A percentile compares a stretch with the other conserved stretches of the same genome.
Conservation (phyloP, 2,113 vertebrate species). For the Malurus elegans region DNA sequence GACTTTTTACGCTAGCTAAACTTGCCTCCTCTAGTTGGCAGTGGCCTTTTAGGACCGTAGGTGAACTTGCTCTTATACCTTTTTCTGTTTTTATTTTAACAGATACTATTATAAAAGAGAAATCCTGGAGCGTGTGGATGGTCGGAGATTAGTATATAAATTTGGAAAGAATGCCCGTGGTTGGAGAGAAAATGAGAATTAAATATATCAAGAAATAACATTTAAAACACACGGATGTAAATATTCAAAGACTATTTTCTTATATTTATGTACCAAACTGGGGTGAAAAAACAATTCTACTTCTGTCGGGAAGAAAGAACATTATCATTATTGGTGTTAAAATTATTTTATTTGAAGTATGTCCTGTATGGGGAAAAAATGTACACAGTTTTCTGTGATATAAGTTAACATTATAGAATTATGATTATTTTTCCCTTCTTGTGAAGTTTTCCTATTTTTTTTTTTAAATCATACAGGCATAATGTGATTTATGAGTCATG, state of each 20-base stretch:
- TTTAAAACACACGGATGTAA: constrained; percentile 58
- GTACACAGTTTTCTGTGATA: constrained; percentile 83
- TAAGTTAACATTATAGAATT: constrained; percentile 66
- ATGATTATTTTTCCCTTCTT: constrained; percentile 65
- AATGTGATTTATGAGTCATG: constrained; percentile 47
- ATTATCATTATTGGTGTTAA: constrained; percentile 65
- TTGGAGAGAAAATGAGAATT: constrained; percentile 93
- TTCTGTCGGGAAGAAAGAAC: constrained; percentile 73
- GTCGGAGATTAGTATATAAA: constrained; percentile 95
- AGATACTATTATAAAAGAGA: constrained; percentile 99
- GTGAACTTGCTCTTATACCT: background rate
- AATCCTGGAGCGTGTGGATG: constrained; percentile 95
- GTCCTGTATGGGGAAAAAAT: constrained; percentile 73
- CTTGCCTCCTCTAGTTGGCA: background rate
- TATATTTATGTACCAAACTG: constrained; percentile 79
- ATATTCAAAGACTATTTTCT: constrained; percentile 79
- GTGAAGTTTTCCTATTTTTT: constrained; percentile 58
- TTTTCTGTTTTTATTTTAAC: constrained; percentile 43
- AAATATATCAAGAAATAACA: constrained; percentile 44
- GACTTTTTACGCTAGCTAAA: background rate
- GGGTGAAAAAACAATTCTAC: constrained; percentile 55
- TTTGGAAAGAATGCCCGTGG: constrained; percentile 95
- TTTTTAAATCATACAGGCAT: constrained; percentile 35
- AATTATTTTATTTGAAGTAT: constrained; percentile 77
- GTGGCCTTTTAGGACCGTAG: background rate